These are phyloP conservation scores for Byasa hedistus DNA, from an alignment of 2,888 invertebrate genomes.

Conservation along the genomic window DNA sequence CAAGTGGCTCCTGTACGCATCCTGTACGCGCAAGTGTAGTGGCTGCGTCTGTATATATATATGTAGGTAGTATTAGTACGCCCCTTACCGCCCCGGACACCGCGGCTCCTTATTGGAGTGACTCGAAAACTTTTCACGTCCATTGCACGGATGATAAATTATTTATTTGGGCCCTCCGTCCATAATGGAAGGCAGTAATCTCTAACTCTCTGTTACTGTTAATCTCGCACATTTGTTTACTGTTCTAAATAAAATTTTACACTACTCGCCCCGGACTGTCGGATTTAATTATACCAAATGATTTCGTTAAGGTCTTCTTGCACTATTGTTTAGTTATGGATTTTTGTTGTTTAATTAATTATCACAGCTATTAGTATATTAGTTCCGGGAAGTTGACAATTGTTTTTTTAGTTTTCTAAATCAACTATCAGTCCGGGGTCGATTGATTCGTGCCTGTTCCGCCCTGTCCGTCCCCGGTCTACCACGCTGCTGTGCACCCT, in stretches of 20 bases:
- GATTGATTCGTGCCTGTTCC: slow-evolving; percentile 26
- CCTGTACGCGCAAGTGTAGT: slow-evolving; percentile 64
- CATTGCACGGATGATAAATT: slow-evolving; percentile 2
- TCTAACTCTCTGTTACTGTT: not conserved
- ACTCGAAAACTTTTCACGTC: not conserved
- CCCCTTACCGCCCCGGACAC: slow-evolving; percentile 41
- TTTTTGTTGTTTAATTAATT: not conserved
- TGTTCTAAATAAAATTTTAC: not conserved
- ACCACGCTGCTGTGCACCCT: slow-evolving; percentile 7
- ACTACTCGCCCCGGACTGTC: not conserved
- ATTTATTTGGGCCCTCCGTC: not conserved
- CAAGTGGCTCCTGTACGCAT: slow-evolving; percentile 67
- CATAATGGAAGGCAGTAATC: not conserved
- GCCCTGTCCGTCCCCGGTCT: slow-evolving; percentile 38
- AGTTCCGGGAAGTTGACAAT: no score
- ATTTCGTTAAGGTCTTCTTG: not conserved
- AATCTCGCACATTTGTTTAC: not conserved
- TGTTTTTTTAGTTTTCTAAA: not conserved
- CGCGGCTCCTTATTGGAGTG: slow-evolving; percentile 15
- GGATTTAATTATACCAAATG: not conserved
- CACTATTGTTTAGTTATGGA: not conserved
- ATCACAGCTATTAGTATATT: not conserved
- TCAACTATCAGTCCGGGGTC: slow-evolving; percentile 13
- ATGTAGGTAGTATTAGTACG: slow-evolving; percentile 67
- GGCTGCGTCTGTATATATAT: slow-evolving; percentile 71